Evolutionary conservation across 2,888 invertebrate species (phyloP), one percentile per base, ranked within the genome.

Genomic region (Dioctria rufipes): DNA sequence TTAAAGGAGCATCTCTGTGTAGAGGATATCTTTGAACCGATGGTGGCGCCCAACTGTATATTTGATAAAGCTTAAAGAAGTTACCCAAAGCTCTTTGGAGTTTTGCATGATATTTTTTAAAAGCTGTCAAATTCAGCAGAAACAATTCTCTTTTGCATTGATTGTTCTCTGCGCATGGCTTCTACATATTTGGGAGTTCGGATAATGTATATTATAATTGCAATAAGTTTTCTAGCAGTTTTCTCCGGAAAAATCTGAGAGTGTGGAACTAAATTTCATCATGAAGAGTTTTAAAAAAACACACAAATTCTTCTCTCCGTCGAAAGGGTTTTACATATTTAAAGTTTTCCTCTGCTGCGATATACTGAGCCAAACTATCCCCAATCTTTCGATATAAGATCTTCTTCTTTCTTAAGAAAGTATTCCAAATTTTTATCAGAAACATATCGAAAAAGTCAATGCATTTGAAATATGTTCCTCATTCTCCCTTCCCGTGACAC

Each of bases 1-100:
- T 63, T 77, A 63, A 77, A 49, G 77, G 77, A 77, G 63, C 77
- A 77, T 77, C 77, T 49, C 77, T 58, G 46, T 37, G 73, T 25
- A 25, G 13, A 77, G 11, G 13, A 63, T 63, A 77, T 63, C 77
- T 63, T 63, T 63, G 49, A 77, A 77, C 13, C 77, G 77, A 61
- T 63, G 46, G 49, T 46, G 40, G 77, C 77, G 77, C 77, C 73
- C 40, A 54, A 58, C 73, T 54, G 60, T 39, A 58, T 39, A 54
- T 6, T 40, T 9, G 13, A 40, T 42, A 60, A n/a, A 60, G 58
- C 25, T 60, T 73, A 5, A 54, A 8, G 51, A 58, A 58, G 37
- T 73, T 58, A n/a, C 13, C 3, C 25, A 51, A 13, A 58, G 73
- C 60, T 67, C 37, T 73, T 54, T 54, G 13, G n/a, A 42, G 40